Evolutionary conservation across 2,888 invertebrate species (phyloP).

Genomic region (Agrotis exclamationis): DNA sequence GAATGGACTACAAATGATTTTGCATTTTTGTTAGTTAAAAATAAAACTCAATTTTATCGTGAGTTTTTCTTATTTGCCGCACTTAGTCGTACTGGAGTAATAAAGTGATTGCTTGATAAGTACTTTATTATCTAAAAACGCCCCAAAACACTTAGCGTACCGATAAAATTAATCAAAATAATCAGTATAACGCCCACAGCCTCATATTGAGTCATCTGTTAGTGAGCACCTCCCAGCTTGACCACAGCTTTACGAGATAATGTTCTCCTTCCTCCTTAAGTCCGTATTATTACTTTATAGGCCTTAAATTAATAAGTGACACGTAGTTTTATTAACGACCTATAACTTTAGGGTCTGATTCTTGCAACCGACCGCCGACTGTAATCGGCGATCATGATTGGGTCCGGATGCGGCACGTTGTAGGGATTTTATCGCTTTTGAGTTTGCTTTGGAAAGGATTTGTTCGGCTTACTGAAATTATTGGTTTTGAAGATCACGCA

Average conservation of each 20-base stretch:
- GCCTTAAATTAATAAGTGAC: constrained; percentile 57
- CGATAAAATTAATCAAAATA: constrained; percentile 2
- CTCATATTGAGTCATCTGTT: constrained; percentile 16
- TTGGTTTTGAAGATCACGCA: not conserved
- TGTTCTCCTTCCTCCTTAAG: constrained; percentile 25
- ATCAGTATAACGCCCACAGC: not conserved
- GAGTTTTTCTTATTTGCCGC: not conserved
- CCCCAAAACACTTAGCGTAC: not conserved
- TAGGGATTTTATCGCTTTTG: constrained; percentile 3
- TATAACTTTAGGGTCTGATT: constrained; percentile 39
- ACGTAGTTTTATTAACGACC: constrained; percentile 43
- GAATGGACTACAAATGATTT: not conserved
- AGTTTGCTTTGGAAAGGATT: not conserved
- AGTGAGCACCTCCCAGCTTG: not conserved
- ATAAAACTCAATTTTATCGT: not conserved
- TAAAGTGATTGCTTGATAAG: too few species aligned
- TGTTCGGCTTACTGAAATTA: not conserved
- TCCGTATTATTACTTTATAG: constrained; percentile 10
- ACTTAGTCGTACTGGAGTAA: not conserved
- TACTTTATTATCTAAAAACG: too few species aligned
- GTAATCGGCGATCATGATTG: constrained; percentile 26
- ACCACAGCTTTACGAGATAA: constrained; percentile 33
- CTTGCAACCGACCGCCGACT: constrained; percentile 15
- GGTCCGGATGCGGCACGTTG: constrained; percentile 11
- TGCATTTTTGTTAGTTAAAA: not conserved